phyloP scores from a whole-genome alignment of 2,888 invertebrate genomes.

The Eupithecia vulgata region DNA sequence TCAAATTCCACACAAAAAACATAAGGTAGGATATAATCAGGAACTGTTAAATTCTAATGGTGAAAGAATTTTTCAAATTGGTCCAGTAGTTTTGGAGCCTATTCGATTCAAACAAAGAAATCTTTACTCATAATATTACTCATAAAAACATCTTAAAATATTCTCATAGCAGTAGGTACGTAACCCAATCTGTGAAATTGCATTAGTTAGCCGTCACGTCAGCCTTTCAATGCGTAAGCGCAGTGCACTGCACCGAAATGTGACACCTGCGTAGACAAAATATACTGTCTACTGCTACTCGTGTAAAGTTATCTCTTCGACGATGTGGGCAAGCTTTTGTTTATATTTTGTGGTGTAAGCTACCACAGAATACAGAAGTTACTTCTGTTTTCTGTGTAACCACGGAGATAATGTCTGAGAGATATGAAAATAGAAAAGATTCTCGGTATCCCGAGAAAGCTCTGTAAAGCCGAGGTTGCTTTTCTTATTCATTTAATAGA shows the following conservation, averaged over 20 bases:
- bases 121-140: too few species aligned
- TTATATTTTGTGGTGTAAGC: constrained; percentile 38
- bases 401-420: neutral
- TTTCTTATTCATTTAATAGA: neutral
- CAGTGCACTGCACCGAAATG: constrained; percentile 19
- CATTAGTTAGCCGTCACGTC: constrained; percentile 24
- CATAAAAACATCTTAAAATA: neutral
- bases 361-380: neutral
- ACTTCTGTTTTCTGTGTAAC: constrained; percentile 3
- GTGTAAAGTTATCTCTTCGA: constrained; percentile 26
- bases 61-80: too few species aligned
- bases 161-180: constrained; percentile 6
- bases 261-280: constrained; percentile 27
- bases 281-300: constrained; percentile 15
- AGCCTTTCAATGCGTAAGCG: constrained; percentile 28
- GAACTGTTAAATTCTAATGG: too few species aligned
- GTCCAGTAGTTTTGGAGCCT: too few species aligned
- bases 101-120: too few species aligned
- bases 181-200: constrained; percentile 28
- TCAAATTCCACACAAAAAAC: too few species aligned
- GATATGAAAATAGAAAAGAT: constrained; percentile 3
- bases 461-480: neutral
- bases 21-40: too few species aligned
- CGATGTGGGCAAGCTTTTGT: constrained; percentile 38
- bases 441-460: constrained; percentile 7